Conservation (phyloP, 2,113 vertebrate genomes). For the Isichthys henryi region DNA sequence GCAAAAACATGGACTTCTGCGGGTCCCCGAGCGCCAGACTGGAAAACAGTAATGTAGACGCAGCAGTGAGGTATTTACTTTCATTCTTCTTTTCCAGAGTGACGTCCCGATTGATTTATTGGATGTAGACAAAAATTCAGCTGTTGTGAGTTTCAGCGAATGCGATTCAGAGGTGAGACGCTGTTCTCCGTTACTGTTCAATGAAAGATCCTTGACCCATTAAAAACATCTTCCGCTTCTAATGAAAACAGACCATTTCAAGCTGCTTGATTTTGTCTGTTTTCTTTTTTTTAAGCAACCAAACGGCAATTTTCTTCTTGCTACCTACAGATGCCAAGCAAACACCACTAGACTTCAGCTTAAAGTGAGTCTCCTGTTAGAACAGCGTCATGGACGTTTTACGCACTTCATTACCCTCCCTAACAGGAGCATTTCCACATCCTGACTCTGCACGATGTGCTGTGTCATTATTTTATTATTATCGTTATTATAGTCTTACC, state of each 20-base stretch:
- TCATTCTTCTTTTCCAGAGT: conserved; percentile 61
- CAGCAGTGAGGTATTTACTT: not conserved
- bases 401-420: not conserved
- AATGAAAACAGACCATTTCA: not conserved
- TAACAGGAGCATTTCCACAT: not conserved
- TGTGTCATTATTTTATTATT: not conserved
- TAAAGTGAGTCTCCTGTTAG: conserved; percentile 65
- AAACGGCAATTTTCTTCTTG: conserved; percentile 90
- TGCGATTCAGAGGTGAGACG: conserved; percentile 86
- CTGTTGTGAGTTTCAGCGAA: conserved; percentile 94
- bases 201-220: not conserved
- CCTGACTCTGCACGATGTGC: not conserved
- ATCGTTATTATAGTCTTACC: not conserved
- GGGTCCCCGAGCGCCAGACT: not conserved
- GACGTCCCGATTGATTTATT: conserved; percentile 91
- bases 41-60: not conserved
- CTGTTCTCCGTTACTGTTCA: not conserved
- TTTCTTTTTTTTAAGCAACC: conserved; percentile 53
- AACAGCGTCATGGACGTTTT: not conserved
- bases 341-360: conserved; percentile 92
- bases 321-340: conserved; percentile 93
- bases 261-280: not conserved
- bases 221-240: not conserved
- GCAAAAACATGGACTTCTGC: not conserved
- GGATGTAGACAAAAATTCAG: conserved; percentile 96